Base-by-base conservation (phyloP, 2,797 vertebrate species). In the Sebastes ruberrimus region DNA sequence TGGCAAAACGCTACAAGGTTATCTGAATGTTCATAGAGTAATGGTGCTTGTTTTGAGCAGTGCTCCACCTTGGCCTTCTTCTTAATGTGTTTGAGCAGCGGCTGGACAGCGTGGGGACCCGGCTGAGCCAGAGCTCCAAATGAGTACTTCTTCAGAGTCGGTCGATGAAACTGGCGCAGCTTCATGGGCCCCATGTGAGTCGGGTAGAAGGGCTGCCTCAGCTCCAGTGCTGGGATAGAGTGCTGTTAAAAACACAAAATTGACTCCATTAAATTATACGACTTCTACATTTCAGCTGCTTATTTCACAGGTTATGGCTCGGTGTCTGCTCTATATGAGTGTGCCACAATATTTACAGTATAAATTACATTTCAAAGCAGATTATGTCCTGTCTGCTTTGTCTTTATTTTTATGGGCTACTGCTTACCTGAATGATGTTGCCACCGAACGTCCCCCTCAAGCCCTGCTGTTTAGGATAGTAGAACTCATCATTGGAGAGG, bases 151-250 rank as follows among this genome's bases (percentile, higher is more conserved):
- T 99, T 99, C 82, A 99, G 88, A 11, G 96, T 86, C 3, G 97
- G 96, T 0, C 98, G 97, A 90, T 99, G 99, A 90, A 98, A 99
- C 35, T 96, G 97, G 0, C 99, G 96, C 25, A 99, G 96, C 89
- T 99, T 99, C 97, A 99, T 98, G 25, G 98, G 98, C 14, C 98
- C 98, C 98, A 99, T 99, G 81, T 99, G 98, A 20, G 99, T 99
- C 57, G 98, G 99, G 82, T 99, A 99, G 95, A 99, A 99, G 0
- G 98, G 99, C 93, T 99, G 99, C 33, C 98, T 95, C 65, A 99
- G 96, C 87, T 99, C 98, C 91, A 99, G 96, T 0, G 98, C 96
- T 9, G 99, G 98, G 88, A 99, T 99, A 2, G 99, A 99, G 90
- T 99, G 99, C 99, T 99, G 88, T 57, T 49, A 35, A 87, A 53